Percentiles rank a stretch among this genome's conserved stretches.
Conservation (phyloP, 2,797 vertebrate species). For the Gymnothorax reevesii region DNA sequence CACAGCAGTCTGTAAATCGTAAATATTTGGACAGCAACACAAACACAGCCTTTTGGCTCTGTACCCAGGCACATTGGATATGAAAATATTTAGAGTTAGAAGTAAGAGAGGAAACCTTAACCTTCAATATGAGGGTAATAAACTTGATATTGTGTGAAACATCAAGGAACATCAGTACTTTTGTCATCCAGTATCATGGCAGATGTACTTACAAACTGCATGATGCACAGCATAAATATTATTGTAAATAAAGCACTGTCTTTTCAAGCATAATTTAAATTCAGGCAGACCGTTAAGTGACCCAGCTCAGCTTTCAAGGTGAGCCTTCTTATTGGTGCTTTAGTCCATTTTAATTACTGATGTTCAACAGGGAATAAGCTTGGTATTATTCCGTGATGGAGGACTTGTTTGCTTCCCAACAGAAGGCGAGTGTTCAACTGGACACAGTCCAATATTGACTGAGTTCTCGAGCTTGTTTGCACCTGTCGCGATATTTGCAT, state of each 20-base stretch:
- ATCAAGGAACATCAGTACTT: no score
- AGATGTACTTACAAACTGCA: no score
- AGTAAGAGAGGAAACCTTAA: no score
- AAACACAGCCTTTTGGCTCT: no score
- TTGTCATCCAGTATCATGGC: no score
- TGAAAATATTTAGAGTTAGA: no score
- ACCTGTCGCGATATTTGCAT: not conserved
- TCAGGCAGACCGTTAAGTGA: not conserved
- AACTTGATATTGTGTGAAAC: no score
- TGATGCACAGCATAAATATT: not conserved
- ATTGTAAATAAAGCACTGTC: not conserved
- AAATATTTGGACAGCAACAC: no score
- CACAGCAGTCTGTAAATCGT: not conserved
- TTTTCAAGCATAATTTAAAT: not conserved
- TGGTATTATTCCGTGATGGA: not conserved
- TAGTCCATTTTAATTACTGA: conserved; percentile 10
- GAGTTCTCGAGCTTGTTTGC: not conserved
- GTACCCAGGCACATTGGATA: no score
- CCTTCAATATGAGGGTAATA: no score
- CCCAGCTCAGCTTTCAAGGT: not conserved
- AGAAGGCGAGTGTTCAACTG: not conserved
- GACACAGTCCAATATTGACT: not conserved
- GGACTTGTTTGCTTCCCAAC: not conserved
- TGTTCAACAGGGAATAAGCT: not conserved
- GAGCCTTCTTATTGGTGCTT: not conserved